Conservation (phyloP, 2,888 invertebrate species). For the Incurvaria masculella region DNA sequence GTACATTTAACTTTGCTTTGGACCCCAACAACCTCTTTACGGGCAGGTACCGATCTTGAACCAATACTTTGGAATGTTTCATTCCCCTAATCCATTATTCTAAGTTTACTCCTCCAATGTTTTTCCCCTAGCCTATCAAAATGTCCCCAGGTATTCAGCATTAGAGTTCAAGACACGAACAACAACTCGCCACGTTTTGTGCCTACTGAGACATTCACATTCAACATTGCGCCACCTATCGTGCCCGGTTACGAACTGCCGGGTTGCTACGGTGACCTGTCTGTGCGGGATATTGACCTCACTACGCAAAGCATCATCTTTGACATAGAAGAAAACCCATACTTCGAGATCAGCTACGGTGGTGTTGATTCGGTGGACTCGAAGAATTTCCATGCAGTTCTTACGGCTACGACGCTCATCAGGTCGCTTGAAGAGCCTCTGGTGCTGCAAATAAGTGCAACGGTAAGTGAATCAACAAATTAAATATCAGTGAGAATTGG, state of each 20-base stretch:
- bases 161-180: conserved; percentile 46
- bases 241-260: conserved; percentile 41
- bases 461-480: too few species aligned
- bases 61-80: too few species aligned
- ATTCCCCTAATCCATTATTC: too few species aligned
- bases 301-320: conserved; percentile 42
- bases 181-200: conserved; percentile 43
- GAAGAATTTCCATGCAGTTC: conserved; percentile 34
- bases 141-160: conserved; percentile 33
- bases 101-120: too few species aligned
- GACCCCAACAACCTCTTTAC: too few species aligned
- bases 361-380: conserved; percentile 19
- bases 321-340: conserved; percentile 30
- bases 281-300: conserved; percentile 50
- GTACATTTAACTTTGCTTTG: neutral
- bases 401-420: conserved; percentile 34
- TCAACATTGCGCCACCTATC: conserved; percentile 44
- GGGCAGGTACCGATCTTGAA: too few species aligned
- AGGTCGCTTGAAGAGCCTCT: conserved; percentile 33
- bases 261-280: conserved; percentile 36
- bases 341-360: conserved; percentile 35
- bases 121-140: too few species aligned
- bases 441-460: conserved; percentile 32
- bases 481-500: too few species aligned
- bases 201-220: conserved; percentile 27